These are phyloP conservation scores for Geopemphigus sp. DNA, from an alignment of 1,140 invertebrate species.

Conservation along the genomic window DNA sequence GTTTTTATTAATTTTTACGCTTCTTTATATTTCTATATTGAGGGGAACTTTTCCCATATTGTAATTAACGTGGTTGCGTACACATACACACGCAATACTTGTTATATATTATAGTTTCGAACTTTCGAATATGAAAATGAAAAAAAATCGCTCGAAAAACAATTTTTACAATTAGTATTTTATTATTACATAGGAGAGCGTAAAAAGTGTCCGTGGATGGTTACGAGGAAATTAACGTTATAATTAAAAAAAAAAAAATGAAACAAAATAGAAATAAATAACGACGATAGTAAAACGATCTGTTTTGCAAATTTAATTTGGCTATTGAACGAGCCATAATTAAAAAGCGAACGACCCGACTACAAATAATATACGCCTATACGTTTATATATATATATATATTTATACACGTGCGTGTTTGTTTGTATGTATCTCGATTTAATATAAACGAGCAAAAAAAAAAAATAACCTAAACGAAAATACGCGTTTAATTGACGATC, in stretches of 20 bases:
- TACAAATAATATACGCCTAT: not conserved
- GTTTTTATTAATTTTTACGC: conserved; percentile 24
- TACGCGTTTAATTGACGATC: not conserved
- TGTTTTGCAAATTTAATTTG: conserved; percentile 10
- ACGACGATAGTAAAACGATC: not conserved
- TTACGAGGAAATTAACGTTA: not conserved
- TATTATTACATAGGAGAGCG: not conserved
- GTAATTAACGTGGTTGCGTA: not conserved
- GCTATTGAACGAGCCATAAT: conserved; percentile 4
- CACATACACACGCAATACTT: no score
- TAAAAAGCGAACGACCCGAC: conserved; percentile 2
- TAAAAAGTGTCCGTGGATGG: not conserved
- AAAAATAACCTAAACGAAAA: no score
- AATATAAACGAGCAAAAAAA: not conserved
- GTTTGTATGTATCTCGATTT: not conserved
- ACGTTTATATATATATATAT: no score
- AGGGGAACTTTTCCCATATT: not conserved
- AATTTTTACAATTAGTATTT: not conserved
- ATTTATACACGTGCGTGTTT: not conserved
- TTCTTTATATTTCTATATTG: not conserved
- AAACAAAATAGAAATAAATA: conserved; percentile 23
- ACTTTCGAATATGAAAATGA: no score
- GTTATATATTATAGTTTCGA: not conserved
- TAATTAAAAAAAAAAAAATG: no score
- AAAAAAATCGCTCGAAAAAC: not conserved